Evolutionary conservation across 2,888 invertebrate species (phyloP).

Genomic region (Chromoteleia sp.): DNA sequence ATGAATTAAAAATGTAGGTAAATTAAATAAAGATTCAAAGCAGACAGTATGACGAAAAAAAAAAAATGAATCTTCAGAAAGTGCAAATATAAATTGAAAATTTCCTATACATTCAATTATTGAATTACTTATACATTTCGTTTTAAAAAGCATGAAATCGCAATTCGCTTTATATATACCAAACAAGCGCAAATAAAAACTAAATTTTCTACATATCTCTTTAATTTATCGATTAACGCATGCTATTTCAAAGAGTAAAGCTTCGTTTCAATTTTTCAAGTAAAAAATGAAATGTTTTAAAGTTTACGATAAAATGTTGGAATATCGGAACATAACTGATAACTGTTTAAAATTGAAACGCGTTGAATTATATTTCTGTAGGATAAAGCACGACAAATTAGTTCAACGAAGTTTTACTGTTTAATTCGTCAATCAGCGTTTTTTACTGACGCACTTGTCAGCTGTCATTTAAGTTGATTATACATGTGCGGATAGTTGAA

Average conservation of each 20-base stretch:
- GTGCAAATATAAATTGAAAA: background rate
- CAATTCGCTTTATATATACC: no score
- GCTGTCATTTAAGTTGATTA: conserved; percentile 10
- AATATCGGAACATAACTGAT: no score
- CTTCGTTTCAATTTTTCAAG: background rate
- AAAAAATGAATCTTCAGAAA: background rate
- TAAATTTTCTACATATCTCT: conserved; percentile 11
- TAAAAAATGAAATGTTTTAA: background rate
- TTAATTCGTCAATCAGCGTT: background rate
- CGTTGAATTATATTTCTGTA: background rate
- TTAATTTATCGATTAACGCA: conserved; percentile 20
- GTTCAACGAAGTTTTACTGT: background rate
- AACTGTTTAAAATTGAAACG: no score
- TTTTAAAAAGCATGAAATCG: no score
- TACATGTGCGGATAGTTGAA: conserved; percentile 15
- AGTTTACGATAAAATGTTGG: background rate
- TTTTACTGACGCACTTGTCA: conserved; percentile 9
- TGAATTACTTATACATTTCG: no score
- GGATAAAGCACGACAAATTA: no score
- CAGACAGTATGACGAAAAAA: no score
- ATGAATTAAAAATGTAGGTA: no score
- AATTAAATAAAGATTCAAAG: no score
- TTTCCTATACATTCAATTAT: background rate
- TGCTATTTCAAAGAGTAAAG: conserved; percentile 10
- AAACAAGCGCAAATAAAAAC: no score